Base-by-base conservation (phyloP, 2,888 invertebrate species). In the Junonia oenone region DNA sequence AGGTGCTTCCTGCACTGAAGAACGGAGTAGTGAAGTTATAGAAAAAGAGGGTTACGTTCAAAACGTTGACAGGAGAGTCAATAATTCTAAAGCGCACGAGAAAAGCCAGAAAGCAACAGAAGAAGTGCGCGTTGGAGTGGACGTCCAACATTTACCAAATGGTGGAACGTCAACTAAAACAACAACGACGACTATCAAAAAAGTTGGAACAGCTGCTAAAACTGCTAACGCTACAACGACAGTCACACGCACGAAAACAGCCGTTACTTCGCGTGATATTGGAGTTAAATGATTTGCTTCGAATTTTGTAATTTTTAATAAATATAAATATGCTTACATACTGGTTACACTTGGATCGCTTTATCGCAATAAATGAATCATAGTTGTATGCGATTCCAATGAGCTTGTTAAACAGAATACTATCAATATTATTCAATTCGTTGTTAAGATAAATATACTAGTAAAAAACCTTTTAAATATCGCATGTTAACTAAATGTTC, bases 91-190 rank as follows among this genome's bases (percentile, higher is more conserved):
- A 58, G 83, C 83, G 43, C 83, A 81, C 55, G 87, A 87, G 59
- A 80, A 72, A 14, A 79, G 69, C 40, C 78, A 84, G 58, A 68
- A 76, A 6, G 75, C 77, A 9, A 74, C 80, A 38, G 81, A 89
- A 61, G 82, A 86, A 69, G 83, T 88, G 1, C 74, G 75, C 2
- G 75, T 83, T 11, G 82, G 81, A 29, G 83, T 79, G 37, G 79
- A 87, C 51, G 82, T 88, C n/a, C 72, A 85, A 61, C 75, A 84
- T 31, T 73, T 88, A 53, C 72, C 83, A 4, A 82, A 89, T 60
- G 90, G 90, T 35, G 88, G 89, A 43, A 69, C 74, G 46, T 65
- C 83, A 27, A 85, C 80, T 61, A 88, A 86, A 2, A 90, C 88
- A 5, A 87, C 88, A 5, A 89, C 86, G 1, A 89, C 84, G 9